Base-by-base conservation (phyloP, 2,113 vertebrate species). In the Ophiodon elongatus region DNA sequence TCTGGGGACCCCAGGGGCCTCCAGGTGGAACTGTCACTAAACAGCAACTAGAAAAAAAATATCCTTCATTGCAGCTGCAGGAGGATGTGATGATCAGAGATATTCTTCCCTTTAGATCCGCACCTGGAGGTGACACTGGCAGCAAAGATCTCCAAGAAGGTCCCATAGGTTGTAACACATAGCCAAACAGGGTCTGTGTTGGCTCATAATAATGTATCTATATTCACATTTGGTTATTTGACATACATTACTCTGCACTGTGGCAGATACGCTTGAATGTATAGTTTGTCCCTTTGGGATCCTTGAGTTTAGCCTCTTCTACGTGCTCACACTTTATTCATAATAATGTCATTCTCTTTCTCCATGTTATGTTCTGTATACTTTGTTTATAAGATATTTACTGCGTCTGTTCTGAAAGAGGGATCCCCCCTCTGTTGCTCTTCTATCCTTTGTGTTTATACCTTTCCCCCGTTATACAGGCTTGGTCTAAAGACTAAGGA, bases 1-100 rank as follows among this genome's bases (percentile, higher is more conserved):
- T 80, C 57, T 60, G 66, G 68, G 78, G 74, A 47, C 66, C 88
- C 37, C 74, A 79, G 66, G 71, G 77, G 81, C 41, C 59, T 45
- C 4, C 25, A 7, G 73, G 63, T 72, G 81, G 67, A 83, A 82
- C 43, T 73, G 67, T 2, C 62, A 47, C 45, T 25, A 25, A 13
- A 66, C 21, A 56, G 41, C 6, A 50, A 60, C 19, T 23, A 14
- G 31, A 31, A 11, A 3, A 14, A n/a, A 8, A 3, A 14, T 57
- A 9, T 10, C 6, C 43, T 1, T 27, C 6, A 64, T 10, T 69
- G 19, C 15, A 41, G 8, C 23, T 19, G 14, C n/a, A 75, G 14
- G 35, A 63, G 6, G 9, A 64, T 41, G 72, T 23, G 8, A 52
- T n/a, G 43, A 52, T 50, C 11, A 50, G 13, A 35, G 21, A 56